Evolutionary conservation across 2,113 vertebrate genomes (phyloP), one percentile per base, ranked within the genome.

Genomic region (Montifringilla adamsi): DNA sequence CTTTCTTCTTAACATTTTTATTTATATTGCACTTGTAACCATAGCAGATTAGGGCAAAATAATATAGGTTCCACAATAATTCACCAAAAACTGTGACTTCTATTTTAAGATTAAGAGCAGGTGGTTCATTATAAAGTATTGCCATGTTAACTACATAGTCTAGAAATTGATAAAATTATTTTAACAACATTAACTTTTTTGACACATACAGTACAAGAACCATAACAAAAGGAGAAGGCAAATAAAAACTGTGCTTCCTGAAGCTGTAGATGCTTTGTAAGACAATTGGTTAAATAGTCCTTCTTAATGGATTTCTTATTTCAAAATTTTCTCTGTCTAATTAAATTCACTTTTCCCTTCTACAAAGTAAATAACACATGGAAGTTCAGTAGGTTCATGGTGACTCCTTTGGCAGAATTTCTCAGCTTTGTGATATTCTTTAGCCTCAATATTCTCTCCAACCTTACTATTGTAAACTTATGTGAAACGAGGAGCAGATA

Each of bases 11-110:
- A 47, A 76, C 10, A 46, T 33, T 70, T 93, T 92, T 95, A 67
- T 97, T 95, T 96, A 60, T 94, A 67, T 84, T 88, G 47, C 13
- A 56, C 49, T 86, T 87, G 31, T 84, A 90, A 94, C 31, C 8
- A 9, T 14, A 88, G 47, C 44, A 95, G 49, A 58, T 64, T 44
- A 78, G 11, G 31, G n/a, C 5, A 93, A 93, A 95, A 64, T 86
- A 93, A 93, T 94, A 64, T 86, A 62, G 86, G 75, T 80, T 83
- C 43, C 50, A 84, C 7, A 22, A 47, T 58, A 70, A 69, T 46
- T 72, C 50, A 86, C 20, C 6, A 33, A 75, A 96, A 94, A 5
- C 18, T 74, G 19, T 73, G 87, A 92, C 14, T 46, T 72, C 30
- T 89, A 16, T 64, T 88, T 87, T 59, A 94, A 82, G 39, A 70